Conservation (phyloP, 1,140 invertebrate species). For the Papilio helenus region DNA sequence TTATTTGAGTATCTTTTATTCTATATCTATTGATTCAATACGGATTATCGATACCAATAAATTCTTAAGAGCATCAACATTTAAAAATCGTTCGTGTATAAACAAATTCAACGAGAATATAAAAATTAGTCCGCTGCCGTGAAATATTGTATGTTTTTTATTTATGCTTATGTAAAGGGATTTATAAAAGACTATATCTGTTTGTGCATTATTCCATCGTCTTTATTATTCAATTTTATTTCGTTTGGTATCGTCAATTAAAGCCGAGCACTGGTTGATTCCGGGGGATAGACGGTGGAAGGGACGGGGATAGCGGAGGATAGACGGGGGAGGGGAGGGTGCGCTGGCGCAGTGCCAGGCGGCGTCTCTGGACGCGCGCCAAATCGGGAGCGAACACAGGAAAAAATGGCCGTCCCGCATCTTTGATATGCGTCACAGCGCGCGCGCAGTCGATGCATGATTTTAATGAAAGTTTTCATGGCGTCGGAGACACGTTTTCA, state of each 20-base stretch:
- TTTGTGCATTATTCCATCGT: not conserved
- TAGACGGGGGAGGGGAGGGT: conserved; percentile 58
- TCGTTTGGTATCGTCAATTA: conserved; percentile 30
- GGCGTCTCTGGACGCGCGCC: conserved; percentile 72
- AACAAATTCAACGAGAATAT: not conserved
- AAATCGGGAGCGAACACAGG: conserved; percentile 66
- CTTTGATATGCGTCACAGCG: conserved; percentile 78
- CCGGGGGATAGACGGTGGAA: conserved; percentile 54
- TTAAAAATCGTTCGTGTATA: not conserved
- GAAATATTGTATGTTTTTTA: not conserved
- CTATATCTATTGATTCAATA: too few relatives aligned
- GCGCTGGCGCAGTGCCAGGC: conserved; percentile 65
- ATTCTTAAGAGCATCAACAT: not conserved
- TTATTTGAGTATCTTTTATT: too few relatives aligned
- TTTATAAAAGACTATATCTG: not conserved
- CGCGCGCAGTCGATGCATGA: conserved; percentile 60
- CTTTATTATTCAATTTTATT: conserved; percentile 28
- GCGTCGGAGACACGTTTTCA: conserved; percentile 51
- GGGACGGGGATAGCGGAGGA: conserved; percentile 49
- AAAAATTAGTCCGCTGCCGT: not conserved
- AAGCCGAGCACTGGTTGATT: conserved; percentile 49
- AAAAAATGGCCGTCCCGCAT: conserved; percentile 79
- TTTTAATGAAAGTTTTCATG: conserved; percentile 58
- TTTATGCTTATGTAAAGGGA: not conserved
- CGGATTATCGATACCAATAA: not conserved